These are phyloP conservation scores for Zaprionus tsacasi DNA, from an alignment of 1,140 invertebrate species.

Conservation along the genomic window DNA sequence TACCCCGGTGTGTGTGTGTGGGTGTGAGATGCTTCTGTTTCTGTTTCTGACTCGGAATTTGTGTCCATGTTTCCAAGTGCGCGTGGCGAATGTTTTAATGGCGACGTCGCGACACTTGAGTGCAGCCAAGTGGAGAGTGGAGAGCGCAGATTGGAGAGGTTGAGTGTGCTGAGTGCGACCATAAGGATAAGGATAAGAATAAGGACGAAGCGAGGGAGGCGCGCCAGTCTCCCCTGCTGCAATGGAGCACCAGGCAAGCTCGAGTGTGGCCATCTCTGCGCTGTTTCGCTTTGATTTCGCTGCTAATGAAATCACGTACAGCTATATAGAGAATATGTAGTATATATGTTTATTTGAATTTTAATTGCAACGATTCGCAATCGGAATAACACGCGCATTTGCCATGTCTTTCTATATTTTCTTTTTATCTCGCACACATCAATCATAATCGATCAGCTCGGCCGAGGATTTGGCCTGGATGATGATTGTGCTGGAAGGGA, in stretches of 20 bases:
- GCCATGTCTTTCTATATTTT: conserved; percentile 9
- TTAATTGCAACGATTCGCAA: conserved; percentile 62
- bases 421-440: conserved; percentile 40
- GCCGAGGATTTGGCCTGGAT: conserved; percentile 46
- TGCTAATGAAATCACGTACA: conserved; percentile 75
- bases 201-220: conserved; percentile 12
- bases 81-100: conserved; percentile 78
- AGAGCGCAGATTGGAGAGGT: conserved; percentile 12
- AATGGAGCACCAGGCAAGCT: conserved; percentile 42
- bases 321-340: background rate
- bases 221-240: background rate
- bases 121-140: conserved; percentile 55
- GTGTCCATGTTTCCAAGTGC: conserved; percentile 71
- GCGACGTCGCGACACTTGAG: conserved; percentile 74
- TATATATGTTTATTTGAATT: conserved; percentile 57
- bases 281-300: conserved; percentile 55
- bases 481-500: background rate
- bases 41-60: conserved; percentile 41
- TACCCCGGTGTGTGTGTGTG: background rate
- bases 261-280: conserved; percentile 27
- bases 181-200: conserved; percentile 35
- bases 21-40: conserved; percentile 14
- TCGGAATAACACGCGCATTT: conserved; percentile 1
- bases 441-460: conserved; percentile 77
- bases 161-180: conserved; percentile 18